Percentiles rank a stretch among this genome's conserved stretches.
Evolutionary conservation across 2,888 invertebrate species (phyloP).

Genomic region (Ennomos quercinarius): DNA sequence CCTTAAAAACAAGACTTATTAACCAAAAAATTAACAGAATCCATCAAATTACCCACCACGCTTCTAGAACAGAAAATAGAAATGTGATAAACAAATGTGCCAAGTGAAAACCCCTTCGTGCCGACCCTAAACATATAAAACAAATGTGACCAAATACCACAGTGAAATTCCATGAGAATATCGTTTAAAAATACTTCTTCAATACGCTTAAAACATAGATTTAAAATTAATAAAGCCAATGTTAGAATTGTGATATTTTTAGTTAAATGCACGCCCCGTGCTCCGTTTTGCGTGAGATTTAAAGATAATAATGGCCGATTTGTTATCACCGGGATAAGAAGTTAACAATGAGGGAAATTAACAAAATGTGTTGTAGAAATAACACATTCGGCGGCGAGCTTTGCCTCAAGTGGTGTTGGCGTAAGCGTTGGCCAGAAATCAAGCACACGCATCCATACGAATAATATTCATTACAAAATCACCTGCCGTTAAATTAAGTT

Average conservation of each 20-base stretch:
- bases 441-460: slow-evolving; percentile 39
- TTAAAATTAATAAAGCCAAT: slow-evolving; percentile 22
- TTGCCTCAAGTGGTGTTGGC: slow-evolving; percentile 80
- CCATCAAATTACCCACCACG: slow-evolving; percentile 37
- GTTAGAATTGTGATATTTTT: slow-evolving; percentile 47
- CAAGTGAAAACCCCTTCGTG: slow-evolving; percentile 32
- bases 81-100: slow-evolving; percentile 43
- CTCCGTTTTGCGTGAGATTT: slow-evolving; percentile 44
- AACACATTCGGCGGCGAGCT: slow-evolving; percentile 64
- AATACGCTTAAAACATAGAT: slow-evolving; percentile 23
- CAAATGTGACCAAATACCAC: slow-evolving; percentile 49
- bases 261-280: slow-evolving; percentile 47
- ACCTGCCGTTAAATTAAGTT: slow-evolving; percentile 1
- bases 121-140: slow-evolving; percentile 39
- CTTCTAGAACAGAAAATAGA: slow-evolving; percentile 44
- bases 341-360: slow-evolving; percentile 59
- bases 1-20: slow-evolving; percentile 59
- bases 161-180: slow-evolving; percentile 44
- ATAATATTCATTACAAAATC: slow-evolving; percentile 22
- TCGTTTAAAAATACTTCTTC: slow-evolving; percentile 14
- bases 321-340: slow-evolving; percentile 68
- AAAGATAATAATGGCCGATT: slow-evolving; percentile 66
- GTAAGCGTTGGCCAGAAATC: slow-evolving; percentile 73
- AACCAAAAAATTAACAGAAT: slow-evolving; percentile 32
- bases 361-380: slow-evolving; percentile 66